Conservation (phyloP, 2,113 vertebrate species). For the Psophia crepitans region DNA sequence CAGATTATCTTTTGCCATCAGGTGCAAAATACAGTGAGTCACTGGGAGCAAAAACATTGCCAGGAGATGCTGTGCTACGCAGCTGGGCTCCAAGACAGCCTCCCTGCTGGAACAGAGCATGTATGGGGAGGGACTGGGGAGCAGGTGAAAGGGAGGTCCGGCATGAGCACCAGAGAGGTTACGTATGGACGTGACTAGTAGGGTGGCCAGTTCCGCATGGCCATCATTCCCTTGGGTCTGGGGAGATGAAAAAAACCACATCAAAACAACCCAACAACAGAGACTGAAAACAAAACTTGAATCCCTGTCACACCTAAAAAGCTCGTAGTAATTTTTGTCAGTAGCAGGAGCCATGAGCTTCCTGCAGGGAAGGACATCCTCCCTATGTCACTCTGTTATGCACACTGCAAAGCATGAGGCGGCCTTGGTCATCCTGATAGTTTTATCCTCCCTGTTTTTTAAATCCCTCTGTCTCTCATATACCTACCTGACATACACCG, state of each 20-base stretch:
- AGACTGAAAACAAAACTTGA: neutral
- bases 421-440: neutral
- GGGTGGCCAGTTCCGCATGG: neutral
- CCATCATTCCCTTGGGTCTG: neutral
- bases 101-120: neutral
- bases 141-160: neutral
- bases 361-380: neutral
- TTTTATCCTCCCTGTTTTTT: neutral
- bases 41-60: neutral
- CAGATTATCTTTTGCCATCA: conserved; percentile 13
- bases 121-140: fast-evolving
- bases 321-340: neutral
- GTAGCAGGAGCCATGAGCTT: neutral
- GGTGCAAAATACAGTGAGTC: conserved; percentile 36
- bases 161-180: neutral
- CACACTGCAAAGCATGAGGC: fast-evolving
- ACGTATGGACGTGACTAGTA: fast-evolving
- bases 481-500: neutral
- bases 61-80: neutral
- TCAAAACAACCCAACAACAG: neutral
- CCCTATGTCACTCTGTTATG: neutral
- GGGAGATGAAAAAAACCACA: neutral
- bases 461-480: neutral
- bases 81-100: conserved; percentile 3
- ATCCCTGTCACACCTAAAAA: neutral